These are phyloP conservation scores for Cosmia trapezina DNA, from an alignment of 2,888 invertebrate species.

Conservation along the genomic window DNA sequence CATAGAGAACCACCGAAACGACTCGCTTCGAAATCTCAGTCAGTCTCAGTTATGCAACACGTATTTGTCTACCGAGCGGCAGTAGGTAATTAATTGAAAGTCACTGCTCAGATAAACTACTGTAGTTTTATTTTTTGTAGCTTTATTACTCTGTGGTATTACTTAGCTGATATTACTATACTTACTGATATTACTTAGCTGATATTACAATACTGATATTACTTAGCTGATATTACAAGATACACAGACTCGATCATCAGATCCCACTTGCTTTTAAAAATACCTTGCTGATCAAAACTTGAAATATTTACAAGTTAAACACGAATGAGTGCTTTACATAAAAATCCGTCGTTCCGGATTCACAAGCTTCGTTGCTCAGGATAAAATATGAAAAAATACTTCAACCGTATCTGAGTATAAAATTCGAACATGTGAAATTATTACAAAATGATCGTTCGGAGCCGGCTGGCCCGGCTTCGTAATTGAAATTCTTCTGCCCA, in stretches of 20 bases:
- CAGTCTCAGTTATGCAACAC: too few relatives aligned
- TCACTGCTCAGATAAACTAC: too few relatives aligned
- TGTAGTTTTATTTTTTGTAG: too few relatives aligned
- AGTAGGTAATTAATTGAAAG: too few relatives aligned
- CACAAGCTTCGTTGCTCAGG: constrained; percentile 2
- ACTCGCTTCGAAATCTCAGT: too few relatives aligned
- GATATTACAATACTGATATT: too few relatives aligned
- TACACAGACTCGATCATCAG: too few relatives aligned
- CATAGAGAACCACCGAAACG: too few relatives aligned
- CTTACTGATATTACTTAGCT: too few relatives aligned
- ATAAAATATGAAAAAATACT: constrained; percentile 28
- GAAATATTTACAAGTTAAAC: not conserved
- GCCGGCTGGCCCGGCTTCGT: constrained; percentile 5
- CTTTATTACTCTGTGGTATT: not conserved
- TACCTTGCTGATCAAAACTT: not conserved
- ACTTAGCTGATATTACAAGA: too few relatives aligned
- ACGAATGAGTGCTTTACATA: not conserved
- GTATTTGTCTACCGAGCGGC: too few relatives aligned
- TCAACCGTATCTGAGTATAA: constrained; percentile 18
- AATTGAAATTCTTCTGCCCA: constrained; percentile 57
- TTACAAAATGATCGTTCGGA: constrained; percentile 45
- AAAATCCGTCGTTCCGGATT: not conserved
- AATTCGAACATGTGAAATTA: constrained; percentile 48
- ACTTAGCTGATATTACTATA: not conserved
- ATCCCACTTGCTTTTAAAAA: not conserved